Conservation (phyloP, 2,888 invertebrate genomes). For the Euplagia quadripunctaria region DNA sequence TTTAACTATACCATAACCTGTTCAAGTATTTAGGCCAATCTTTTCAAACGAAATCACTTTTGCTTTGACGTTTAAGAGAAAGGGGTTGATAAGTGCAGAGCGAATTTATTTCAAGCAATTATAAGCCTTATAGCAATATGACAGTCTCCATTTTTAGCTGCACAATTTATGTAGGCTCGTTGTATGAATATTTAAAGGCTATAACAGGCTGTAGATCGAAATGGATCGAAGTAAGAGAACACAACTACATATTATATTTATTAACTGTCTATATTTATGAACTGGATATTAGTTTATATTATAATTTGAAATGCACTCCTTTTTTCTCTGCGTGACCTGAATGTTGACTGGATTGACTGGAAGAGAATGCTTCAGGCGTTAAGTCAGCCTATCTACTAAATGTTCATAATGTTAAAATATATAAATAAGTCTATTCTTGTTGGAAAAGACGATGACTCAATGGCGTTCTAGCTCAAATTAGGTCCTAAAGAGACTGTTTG, state of each 20-base stretch:
- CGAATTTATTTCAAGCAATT: slow-evolving; percentile 28
- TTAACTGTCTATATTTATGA: too few relatives aligned
- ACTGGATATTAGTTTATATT: too few relatives aligned
- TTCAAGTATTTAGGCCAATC: slow-evolving; percentile 56
- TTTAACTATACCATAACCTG: slow-evolving; percentile 47
- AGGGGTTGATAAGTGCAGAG: slow-evolving; percentile 46
- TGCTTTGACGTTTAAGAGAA: slow-evolving; percentile 50
- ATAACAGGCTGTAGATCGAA: slow-evolving; percentile 20
- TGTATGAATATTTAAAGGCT: slow-evolving; percentile 44
- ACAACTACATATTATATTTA: not conserved
- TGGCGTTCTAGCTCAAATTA: too few relatives aligned
- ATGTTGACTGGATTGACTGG: too few relatives aligned
- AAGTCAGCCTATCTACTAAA: too few relatives aligned
- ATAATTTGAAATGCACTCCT: too few relatives aligned
- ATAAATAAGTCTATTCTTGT: too few relatives aligned
- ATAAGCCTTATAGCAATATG: slow-evolving; percentile 27
- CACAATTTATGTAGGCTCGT: slow-evolving; percentile 14
- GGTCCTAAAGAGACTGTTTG: too few relatives aligned
- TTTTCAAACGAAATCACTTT: slow-evolving; percentile 52
- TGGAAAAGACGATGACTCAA: too few relatives aligned
- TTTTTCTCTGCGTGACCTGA: too few relatives aligned
- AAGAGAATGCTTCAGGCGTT: too few relatives aligned
- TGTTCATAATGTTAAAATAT: too few relatives aligned
- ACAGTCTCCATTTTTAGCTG: slow-evolving; percentile 15
- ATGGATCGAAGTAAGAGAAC: not conserved